Conservation (phyloP, 2,888 invertebrate genomes). For the Eupithecia pulchellata region DNA sequence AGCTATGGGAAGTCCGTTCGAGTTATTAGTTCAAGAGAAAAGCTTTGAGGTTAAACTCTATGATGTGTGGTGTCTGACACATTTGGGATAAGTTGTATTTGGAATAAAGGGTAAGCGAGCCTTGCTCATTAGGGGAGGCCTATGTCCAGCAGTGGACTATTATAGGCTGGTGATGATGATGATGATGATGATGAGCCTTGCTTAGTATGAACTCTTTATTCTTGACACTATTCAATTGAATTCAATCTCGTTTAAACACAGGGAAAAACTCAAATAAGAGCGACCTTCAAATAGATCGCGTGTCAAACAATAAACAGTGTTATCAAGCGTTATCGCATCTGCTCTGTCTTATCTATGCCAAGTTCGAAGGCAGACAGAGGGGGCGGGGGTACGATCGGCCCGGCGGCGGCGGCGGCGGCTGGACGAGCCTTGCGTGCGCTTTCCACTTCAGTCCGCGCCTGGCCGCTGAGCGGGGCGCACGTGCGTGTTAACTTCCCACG, state of each 20-base stretch:
- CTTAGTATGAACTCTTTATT: not conserved
- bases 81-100: not conserved
- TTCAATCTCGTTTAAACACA: not conserved
- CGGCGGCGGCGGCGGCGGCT: constrained; percentile 56
- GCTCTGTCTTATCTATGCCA: constrained; percentile 59
- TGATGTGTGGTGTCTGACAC: not conserved
- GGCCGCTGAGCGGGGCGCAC: constrained; percentile 54
- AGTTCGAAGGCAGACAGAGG: constrained; percentile 64
- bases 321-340: constrained; percentile 53
- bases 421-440: constrained; percentile 59
- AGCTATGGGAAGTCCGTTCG: not conserved
- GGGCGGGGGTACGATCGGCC: constrained; percentile 63
- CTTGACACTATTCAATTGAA: not conserved
- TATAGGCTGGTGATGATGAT: too few relatives aligned
- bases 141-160: too few relatives aligned
- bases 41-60: not conserved
- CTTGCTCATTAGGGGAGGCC: too few relatives aligned
- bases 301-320: constrained; percentile 42
- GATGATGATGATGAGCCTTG: too few relatives aligned
- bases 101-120: not conserved
- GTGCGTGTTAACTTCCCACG: constrained; percentile 51
- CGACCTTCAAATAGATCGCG: constrained; percentile 40
- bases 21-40: not conserved
- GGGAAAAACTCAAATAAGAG: constrained; percentile 24
- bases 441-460: constrained; percentile 71